Evolutionary conservation across 2,888 invertebrate genomes (phyloP), one percentile per base, ranked within the genome.

Genomic region (Tethea ocularis): DNA sequence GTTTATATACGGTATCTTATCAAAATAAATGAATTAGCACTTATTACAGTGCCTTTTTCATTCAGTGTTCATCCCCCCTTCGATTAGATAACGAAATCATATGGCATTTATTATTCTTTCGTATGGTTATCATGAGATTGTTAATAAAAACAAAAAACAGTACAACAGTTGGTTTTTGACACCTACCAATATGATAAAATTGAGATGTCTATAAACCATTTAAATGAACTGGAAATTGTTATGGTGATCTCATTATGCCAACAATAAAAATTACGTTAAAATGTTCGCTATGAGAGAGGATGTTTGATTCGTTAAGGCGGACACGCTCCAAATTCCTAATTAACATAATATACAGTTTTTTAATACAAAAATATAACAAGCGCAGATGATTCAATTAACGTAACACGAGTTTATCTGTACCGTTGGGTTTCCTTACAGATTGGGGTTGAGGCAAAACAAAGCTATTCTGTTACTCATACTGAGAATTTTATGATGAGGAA

Each of bases 21-120:
- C 54, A 36, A 33, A 54, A 46, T 46, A 2, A 46, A 22, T 11
- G 17, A 36, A 54, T 54, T 36, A 54, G 54, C 36, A 54, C 54
- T 22, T 54, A 33, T 22, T 54, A 22, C 33, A 33, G 36, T 33
- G 33, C 15, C 24, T 33, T 54, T 54, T 53, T 53, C 20, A 54
- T 54, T 33, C 54, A 54, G 36, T 20, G 54, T 29, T 5, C 54
- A 33, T 33, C 20, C 17, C 33, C 54, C 24, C 20, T 54, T n/a
- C 29, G n/a, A 54, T 33, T 46, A 46, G 54, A 54, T 54, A 54
- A 54, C 36, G 33, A 38, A 38, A 5, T n/a, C 38, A 33, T 13
- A 22, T 20, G 10, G 46, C 22, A 33, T 11, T 53, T 33, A 33
- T 11, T 53, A 53, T 53, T 33, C 11, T 53, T 33, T n/a, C 41